phyloP scores from a whole-genome alignment of 2,888 invertebrate genomes.

The Andricus quercusramuli region DNA sequence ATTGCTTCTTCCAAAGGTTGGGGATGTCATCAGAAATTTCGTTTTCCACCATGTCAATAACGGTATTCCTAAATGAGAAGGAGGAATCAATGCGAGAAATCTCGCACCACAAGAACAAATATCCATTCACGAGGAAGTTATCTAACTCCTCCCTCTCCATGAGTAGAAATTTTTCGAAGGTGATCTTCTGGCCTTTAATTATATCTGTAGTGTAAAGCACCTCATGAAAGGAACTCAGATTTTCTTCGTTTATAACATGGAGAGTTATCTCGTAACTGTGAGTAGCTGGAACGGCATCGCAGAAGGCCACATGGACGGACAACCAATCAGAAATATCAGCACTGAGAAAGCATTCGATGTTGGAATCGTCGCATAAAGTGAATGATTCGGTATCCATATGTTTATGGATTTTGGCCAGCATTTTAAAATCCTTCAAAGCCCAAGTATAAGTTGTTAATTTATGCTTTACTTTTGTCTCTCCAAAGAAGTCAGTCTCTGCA shows the following conservation, averaged over 20 bases:
- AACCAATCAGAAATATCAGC: slow-evolving; percentile 9
- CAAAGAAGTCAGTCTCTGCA: slow-evolving; percentile 13
- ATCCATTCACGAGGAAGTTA: slow-evolving; percentile 14
- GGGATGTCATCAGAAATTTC: neutral
- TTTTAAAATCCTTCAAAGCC: slow-evolving; percentile 13
- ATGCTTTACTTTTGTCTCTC: slow-evolving; percentile 1
- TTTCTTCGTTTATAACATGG: slow-evolving; percentile 10
- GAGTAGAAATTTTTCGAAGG: slow-evolving; percentile 1
- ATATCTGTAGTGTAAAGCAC: neutral
- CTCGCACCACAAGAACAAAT: slow-evolving; percentile 11
- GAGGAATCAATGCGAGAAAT: neutral
- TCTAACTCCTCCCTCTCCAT: neutral
- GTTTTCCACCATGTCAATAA: neutral
- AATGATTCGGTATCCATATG: slow-evolving; percentile 23
- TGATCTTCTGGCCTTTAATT: neutral
- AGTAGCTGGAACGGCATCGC: neutral
- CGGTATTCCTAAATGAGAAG: neutral
- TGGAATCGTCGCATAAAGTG: slow-evolving; percentile 6
- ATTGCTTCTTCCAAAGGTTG: neutral
- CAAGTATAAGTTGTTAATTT: slow-evolving; percentile 12
- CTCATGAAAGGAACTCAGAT: neutral
- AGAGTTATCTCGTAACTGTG: slow-evolving; percentile 3
- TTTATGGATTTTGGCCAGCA: neutral
- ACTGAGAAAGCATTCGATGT: slow-evolving; percentile 4
- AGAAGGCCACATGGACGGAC: neutral